Evolutionary conservation across 2,888 invertebrate species (phyloP), one percentile per base, ranked within the genome.

Genomic region (Dysmachus trigonus): DNA sequence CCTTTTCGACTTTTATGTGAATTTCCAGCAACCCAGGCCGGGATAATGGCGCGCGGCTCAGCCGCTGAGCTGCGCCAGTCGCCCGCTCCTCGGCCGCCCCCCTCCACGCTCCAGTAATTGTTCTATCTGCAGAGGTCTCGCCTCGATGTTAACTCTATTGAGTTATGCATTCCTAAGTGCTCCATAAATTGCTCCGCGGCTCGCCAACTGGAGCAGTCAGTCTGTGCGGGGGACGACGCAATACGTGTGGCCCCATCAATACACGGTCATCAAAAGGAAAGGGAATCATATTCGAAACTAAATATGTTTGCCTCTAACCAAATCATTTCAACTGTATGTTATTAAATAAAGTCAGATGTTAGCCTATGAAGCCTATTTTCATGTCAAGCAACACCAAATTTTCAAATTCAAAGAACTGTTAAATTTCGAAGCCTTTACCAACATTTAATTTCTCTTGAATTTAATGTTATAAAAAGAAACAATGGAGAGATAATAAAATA

Each of bases 1-100:
- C 83, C 83, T 83, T 83, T 83, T 83, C 72, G 83, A 83, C 83
- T 83, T 83, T 83, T 83, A 72, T 83, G 72, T 41, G 83, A 72
- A 83, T 72, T 83, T 83, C 83, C 7, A 83, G 71, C 41, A 41
- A 38, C 10, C 30, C 18, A 41, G 22, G 31, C 30, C 0, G 38
- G 83, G 35, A 81, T 83, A 72, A 83, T 83, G 41, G 41, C n/a
- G n/a, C n/a, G n/a, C 47, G n/a, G 72, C n/a, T 30, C n/a, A 18
- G 22, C 72, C n/a, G 41, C 18, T 22, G 3, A 7, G 31, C 71
- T 22, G 47, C 4, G 27, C 62, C 8, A 10, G 2, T 22, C 27
- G 1, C 18, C 62, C 62, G 3, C 22, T 13, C 22, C 62, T 6
- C 62, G 1, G 10, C 5, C 2, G 62, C 27, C 18, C 22, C 22